These are phyloP conservation scores for Epinotia nisella DNA, from an alignment of 2,888 invertebrate genomes.

Conservation along the genomic window DNA sequence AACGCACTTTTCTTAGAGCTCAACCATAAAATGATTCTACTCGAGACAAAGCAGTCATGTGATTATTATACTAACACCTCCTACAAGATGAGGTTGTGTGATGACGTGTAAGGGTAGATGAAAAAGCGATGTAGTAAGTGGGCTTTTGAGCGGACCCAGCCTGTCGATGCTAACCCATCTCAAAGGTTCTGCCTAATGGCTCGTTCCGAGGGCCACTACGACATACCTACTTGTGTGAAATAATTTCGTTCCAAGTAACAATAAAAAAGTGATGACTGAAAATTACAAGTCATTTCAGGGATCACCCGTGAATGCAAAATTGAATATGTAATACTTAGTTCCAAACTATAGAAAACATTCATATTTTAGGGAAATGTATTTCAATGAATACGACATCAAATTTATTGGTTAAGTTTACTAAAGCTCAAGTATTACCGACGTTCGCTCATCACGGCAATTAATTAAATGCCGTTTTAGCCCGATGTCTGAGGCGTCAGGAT, in stretches of 20 bases:
- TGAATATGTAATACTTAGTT: not conserved
- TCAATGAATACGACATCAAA: not conserved
- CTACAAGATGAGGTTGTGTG: constrained; percentile 58
- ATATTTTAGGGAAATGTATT: not conserved
- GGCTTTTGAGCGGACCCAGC: constrained; percentile 63
- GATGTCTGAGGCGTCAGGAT: constrained; percentile 53
- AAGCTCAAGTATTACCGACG: constrained; percentile 31
- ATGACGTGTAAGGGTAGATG: constrained; percentile 66
- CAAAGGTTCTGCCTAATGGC: constrained; percentile 72
- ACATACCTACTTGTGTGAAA: constrained; percentile 48
- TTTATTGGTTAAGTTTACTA: constrained; percentile 24
- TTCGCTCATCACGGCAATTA: constrained; percentile 49
- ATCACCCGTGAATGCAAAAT: not conserved
- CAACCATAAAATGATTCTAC: not conserved
- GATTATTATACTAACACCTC: constrained; percentile 21
- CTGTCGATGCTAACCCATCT: constrained; percentile 65
- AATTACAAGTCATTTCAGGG: not conserved
- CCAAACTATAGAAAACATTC: not conserved
- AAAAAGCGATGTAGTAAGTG: constrained; percentile 70
- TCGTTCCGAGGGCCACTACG: constrained; percentile 64
- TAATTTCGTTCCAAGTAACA: constrained; percentile 6
- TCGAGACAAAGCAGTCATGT: constrained; percentile 6
- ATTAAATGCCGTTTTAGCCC: constrained; percentile 57
- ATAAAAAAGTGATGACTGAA: constrained; percentile 2
- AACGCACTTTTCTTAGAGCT: not conserved